phyloP scores from a whole-genome alignment of 1,140 invertebrate species.

The Apis laboriosa region DNA sequence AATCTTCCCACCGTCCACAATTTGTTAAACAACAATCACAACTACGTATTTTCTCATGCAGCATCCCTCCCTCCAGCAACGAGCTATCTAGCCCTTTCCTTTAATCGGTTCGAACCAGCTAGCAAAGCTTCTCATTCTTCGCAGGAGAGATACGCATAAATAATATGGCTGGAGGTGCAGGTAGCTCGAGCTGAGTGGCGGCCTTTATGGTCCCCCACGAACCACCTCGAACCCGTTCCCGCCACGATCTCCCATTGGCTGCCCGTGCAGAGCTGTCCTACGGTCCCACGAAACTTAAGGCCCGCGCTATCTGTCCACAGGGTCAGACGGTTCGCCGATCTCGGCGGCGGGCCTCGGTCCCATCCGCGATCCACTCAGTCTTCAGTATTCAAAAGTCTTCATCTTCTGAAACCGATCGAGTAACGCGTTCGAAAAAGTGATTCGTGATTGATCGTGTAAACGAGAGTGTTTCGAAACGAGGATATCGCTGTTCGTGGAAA shows the following conservation, averaged over 20 bases:
- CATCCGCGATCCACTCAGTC: not conserved
- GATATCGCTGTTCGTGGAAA: not conserved
- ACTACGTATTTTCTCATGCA: conserved; percentile 13
- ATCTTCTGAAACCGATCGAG: too few species aligned
- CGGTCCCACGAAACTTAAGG: conserved; percentile 59
- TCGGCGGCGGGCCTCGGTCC: conserved; percentile 20
- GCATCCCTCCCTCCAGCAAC: not conserved
- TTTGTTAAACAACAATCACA: not conserved
- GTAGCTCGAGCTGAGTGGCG: conserved; percentile 10
- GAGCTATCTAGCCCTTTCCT: conserved; percentile 1
- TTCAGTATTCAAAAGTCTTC: not conserved
- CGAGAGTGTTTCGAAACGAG: not conserved
- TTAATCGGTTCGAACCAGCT: not conserved
- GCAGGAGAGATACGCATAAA: conserved; percentile 32
- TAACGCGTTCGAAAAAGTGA: not conserved
- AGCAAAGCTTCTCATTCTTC: conserved; percentile 14
- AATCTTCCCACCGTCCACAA: not conserved
- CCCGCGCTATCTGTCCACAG: conserved; percentile 32
- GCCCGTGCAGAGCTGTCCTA: conserved; percentile 33
- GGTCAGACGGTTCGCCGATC: conserved; percentile 39
- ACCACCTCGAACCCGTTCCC: conserved; percentile 64
- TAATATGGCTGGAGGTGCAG: conserved; percentile 50
- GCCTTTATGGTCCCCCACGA: conserved; percentile 52
- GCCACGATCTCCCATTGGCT: conserved; percentile 59
- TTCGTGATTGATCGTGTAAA: not conserved